Percentiles rank a stretch among this genome's conserved stretches.
These are phyloP conservation scores for Tragelaphus buxtoni DNA, from an alignment of 2,113 vertebrate genomes.

Conservation along the genomic window DNA sequence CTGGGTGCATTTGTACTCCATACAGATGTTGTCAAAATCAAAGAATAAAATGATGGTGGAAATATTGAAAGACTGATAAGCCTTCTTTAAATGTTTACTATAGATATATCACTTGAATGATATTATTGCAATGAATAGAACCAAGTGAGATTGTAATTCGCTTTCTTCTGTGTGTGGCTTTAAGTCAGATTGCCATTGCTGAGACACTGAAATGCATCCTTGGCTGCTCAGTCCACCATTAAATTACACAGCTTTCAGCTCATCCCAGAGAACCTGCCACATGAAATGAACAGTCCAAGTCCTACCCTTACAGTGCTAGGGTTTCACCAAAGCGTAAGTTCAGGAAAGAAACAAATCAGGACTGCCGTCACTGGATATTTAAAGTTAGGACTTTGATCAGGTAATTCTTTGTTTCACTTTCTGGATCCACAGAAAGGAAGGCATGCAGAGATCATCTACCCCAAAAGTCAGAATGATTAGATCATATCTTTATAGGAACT, in stretches of 20 bases:
- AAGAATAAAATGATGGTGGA: background rate
- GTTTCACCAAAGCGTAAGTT: background rate
- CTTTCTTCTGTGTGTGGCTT: background rate
- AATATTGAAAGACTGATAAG: background rate
- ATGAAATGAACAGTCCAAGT: background rate
- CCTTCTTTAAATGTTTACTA: background rate
- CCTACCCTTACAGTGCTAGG: background rate
- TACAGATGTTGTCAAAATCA: background rate
- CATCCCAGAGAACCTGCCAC: background rate
- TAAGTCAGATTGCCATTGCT: background rate
- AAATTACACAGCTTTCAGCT: slow-evolving; percentile 32
- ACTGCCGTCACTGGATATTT: background rate
- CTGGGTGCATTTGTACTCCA: background rate
- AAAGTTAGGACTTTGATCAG: background rate
- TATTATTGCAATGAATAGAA: background rate
- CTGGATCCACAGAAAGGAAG: background rate
- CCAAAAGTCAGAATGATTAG: background rate
- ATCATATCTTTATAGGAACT: background rate
- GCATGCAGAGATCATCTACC: background rate
- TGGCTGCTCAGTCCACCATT: background rate
- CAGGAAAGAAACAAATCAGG: background rate
- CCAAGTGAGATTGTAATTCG: background rate
- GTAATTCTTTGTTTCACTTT: background rate
- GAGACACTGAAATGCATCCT: background rate
- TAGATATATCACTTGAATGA: background rate